A percentile compares a stretch with the other conserved stretches of the same genome.
These are phyloP conservation scores for Acholoe squamosa DNA, from an alignment of 2,888 invertebrate genomes.

Conservation along the genomic window DNA sequence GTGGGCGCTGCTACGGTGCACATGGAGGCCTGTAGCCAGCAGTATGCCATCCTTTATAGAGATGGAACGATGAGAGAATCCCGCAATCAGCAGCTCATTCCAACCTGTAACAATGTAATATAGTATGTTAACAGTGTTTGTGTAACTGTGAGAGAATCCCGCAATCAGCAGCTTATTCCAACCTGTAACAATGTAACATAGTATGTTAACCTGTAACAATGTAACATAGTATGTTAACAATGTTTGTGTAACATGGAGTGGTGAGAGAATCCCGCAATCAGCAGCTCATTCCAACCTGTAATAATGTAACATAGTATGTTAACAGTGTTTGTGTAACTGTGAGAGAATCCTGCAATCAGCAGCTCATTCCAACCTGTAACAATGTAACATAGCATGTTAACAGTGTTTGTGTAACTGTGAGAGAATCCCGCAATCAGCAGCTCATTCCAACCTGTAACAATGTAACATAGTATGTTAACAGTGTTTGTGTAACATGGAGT, in stretches of 20 bases:
- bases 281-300: no score
- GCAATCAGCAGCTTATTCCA: slow-evolving; percentile 99
- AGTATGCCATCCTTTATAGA: slow-evolving; percentile 89
- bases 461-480: no score
- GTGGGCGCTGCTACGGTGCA: slow-evolving; percentile 89
- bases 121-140: neutral
- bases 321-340: no score
- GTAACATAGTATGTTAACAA: no score
- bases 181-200: no score
- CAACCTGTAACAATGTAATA: slow-evolving; percentile 86
- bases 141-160: slow-evolving; percentile 92
- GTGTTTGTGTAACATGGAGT: slow-evolving; percentile 83
- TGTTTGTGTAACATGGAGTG: slow-evolving; percentile 85
- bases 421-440: no score
- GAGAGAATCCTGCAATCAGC: slow-evolving; percentile 96
- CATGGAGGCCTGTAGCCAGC: slow-evolving; percentile 90
- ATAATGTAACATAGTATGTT: no score
- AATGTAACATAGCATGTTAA: neutral
- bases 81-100: slow-evolving; percentile 97
- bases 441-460: slow-evolving; percentile 93
- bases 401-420: neutral
- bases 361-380: slow-evolving; percentile 95
- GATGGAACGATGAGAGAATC: slow-evolving; percentile 96
- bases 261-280: no score
- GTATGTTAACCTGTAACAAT: slow-evolving; percentile 85